Base-by-base conservation (phyloP, 2,113 vertebrate species). In the Percopsis transmontana region DNA sequence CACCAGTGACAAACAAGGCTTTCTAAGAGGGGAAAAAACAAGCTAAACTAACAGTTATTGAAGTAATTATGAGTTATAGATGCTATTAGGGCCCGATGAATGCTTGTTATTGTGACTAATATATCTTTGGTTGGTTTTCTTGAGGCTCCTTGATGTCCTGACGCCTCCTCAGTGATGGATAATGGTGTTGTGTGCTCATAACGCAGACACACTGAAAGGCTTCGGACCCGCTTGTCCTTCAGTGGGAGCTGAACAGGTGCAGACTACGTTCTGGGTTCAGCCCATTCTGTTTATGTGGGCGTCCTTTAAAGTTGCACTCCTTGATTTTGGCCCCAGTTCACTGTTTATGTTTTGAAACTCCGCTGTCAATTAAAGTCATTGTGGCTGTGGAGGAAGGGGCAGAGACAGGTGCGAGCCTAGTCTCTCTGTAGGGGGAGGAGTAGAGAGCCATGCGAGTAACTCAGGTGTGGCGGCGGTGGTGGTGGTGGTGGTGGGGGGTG, bases 11-110 rank as follows among this genome's bases (percentile, higher is more conserved):
- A 80, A 85, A 82, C 81, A 84, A 21, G 72, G 81, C 79, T 70
- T 80, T 69, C 77, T 79, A 77, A 71, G 9, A 78, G 70, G 77
- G 85, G 79, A 51, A 65, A 70, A 80, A 85, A 79, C 74, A 70
- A 79, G 82, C 85, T 85, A 85, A 84, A 87, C 84, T 58, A 87
- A 87, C 80, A 74, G 55, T 84, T 85, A 83, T 80, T 80, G 72
- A 23, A 70, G 53, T 89, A 89, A 89, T 87, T 63, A 76, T 85
- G 88, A 88, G 66, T 85, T 77, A 89, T 89, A 52, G 86, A 69
- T 3, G 83, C 78, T 39, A 88, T 87, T 88, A 89, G 60, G 47
- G 57, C 74, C 66, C 63, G 1, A 39, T 67, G 63, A 75, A 73
- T 83, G 68, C 55, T 58, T 66, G 61, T 84, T 84, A 87, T 81